Evolutionary conservation across 2,797 vertebrate species (phyloP), one percentile per base, ranked within the genome.

Genomic region (Argya squamiceps): DNA sequence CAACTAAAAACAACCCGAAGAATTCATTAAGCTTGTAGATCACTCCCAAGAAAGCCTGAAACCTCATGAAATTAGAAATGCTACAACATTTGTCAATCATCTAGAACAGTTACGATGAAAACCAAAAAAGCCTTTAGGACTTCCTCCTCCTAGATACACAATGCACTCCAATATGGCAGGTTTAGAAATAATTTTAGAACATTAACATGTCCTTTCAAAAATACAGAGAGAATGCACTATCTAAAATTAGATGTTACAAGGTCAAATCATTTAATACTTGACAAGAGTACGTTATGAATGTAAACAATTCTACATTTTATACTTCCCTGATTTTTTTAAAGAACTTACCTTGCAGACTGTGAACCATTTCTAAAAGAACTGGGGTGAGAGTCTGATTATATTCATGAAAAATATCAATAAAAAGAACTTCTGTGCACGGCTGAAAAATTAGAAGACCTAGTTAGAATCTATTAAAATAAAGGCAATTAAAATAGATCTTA

Each of bases 381-480:
- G 99, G 99, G 26, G 98, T 99, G 97, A 99, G 98, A 22, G 98
- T 99, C 93, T 99, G 99, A 97, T 99, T 99, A 98, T 99, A 99
- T 97, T 98, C 99, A 97, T 99, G 99, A 97, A 99, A 99, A 97
- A 99, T 98, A 97, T 99, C 99, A 97, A 99, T 98, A 98, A 99
- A 99, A 88, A 99, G 97, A n/a, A 99, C 99, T 98, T 99, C 99
- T 3, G 99, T 99, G 93, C 99, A 99, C 2, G 99, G 99, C 99
- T 99, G 89, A 84, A 97, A 55, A 92, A 78, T 77, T 34, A 77
- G 95, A 89, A 82, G 17, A 67, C 30, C 16, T 34, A 23, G 5
- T 94, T 47, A 94, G 55, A 93, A 65, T 29, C 27, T 59, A 79
- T 55, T 26, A 71, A 87, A 67, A 71, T 24, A 50, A 75, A 63